Conservation (phyloP, 2,113 vertebrate species). For the Nasalis larvatus region DNA sequence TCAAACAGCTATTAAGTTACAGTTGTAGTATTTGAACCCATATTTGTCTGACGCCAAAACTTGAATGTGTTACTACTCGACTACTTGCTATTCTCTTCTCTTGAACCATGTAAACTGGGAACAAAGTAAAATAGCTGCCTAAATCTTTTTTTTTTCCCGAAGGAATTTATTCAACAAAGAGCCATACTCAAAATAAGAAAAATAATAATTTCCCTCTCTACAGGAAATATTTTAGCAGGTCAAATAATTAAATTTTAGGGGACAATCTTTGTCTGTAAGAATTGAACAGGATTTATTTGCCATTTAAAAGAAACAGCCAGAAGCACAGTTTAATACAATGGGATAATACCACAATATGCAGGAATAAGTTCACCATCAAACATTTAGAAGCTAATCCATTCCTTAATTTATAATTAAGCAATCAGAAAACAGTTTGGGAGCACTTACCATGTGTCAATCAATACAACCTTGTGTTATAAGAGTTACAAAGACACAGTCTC, state of each 20-base stretch:
- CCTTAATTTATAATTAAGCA: slow-evolving; percentile 48
- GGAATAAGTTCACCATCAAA: background rate
- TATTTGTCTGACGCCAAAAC: background rate
- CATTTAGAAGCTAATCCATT: background rate
- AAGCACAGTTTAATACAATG: slow-evolving; percentile 16
- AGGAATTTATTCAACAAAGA: background rate
- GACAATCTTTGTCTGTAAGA: background rate
- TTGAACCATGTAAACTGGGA: background rate
- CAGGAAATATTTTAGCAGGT: slow-evolving; percentile 20
- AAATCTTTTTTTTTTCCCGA: background rate
- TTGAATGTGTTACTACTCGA: background rate
- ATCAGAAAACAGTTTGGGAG: background rate
- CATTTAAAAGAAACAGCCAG: slow-evolving; percentile 39
- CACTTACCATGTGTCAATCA: background rate
- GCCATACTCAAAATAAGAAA: background rate
- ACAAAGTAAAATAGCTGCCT: background rate
- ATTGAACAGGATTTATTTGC: slow-evolving; percentile 8
- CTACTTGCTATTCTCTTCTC: background rate
- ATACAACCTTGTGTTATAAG: background rate
- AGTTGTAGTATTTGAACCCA: background rate
- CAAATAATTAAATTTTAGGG: slow-evolving; percentile 31
- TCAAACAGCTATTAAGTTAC: background rate
- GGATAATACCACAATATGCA: background rate
- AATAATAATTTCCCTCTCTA: background rate
- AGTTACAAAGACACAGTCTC: background rate